These are phyloP conservation scores for Microcebus tavaratra DNA, from an alignment of 2,113 vertebrate genomes.

Conservation along the genomic window DNA sequence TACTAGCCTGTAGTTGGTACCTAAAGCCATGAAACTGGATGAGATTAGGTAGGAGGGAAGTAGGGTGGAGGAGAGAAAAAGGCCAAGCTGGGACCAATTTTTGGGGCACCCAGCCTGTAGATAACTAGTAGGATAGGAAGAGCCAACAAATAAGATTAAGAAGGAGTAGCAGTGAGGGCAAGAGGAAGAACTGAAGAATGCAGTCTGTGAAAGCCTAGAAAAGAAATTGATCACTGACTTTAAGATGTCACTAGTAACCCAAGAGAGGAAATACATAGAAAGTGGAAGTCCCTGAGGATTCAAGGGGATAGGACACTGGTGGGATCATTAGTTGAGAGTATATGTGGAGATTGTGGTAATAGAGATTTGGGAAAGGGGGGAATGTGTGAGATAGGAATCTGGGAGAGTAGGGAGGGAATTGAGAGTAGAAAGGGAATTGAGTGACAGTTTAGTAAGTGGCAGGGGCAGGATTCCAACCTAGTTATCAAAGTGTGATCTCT, in stretches of 20 bases:
- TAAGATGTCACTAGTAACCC: not conserved
- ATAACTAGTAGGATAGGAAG: not conserved
- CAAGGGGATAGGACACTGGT: not conserved
- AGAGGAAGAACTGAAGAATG: not conserved
- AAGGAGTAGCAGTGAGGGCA: not conserved
- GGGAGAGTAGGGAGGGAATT: not conserved
- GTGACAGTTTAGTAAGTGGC: not conserved
- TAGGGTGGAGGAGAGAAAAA: not conserved
- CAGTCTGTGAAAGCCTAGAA: not conserved
- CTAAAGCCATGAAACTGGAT: not conserved
- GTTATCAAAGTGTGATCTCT: not conserved
- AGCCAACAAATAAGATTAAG: not conserved
- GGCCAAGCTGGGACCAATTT: not conserved
- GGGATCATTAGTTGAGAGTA: not conserved
- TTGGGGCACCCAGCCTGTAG: not conserved
- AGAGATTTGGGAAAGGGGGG: not conserved
- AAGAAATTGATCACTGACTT: not conserved
- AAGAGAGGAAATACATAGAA: not conserved
- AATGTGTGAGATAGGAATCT: not conserved
- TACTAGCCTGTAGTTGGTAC: not conserved
- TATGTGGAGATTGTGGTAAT: not conserved
- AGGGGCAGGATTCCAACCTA: not conserved
- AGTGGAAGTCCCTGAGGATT: not conserved
- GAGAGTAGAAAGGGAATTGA: not conserved
- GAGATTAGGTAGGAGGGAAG: not conserved